These are phyloP conservation scores for Montifringilla adamsi DNA, from an alignment of 2,113 vertebrate genomes.

Conservation along the genomic window DNA sequence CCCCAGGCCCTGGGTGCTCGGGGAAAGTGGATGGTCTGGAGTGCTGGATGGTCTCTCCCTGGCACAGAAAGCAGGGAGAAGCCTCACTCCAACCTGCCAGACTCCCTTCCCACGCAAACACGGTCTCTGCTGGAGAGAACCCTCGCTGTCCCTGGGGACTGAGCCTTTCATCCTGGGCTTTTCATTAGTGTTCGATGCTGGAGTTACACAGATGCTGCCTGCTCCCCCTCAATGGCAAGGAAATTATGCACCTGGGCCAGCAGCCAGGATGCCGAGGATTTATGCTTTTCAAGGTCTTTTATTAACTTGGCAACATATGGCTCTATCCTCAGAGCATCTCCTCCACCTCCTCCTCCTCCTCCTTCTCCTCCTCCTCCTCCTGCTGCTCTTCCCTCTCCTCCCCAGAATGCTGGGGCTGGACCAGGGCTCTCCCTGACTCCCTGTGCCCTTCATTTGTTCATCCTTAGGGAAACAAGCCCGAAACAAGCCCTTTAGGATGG, in stretches of 20 bases:
- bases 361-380: background rate
- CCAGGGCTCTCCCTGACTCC: background rate
- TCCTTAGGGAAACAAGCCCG: background rate
- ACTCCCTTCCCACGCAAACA: background rate
- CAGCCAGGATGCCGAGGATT: conserved; percentile 48
- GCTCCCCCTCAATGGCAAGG: background rate
- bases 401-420: background rate
- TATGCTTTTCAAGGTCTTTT: conserved; percentile 57
- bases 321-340: conserved; percentile 30
- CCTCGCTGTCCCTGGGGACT: background rate
- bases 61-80: fast-evolving
- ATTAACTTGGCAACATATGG: conserved; percentile 62
- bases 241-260: conserved; percentile 49
- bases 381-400: background rate
- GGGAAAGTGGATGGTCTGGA: background rate
- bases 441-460: background rate
- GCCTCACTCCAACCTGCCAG: background rate
- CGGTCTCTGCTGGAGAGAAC: too few relatives aligned
- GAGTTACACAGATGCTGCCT: conserved; percentile 36
- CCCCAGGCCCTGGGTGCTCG: fast-evolving
- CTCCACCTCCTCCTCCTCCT: background rate
- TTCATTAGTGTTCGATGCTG: background rate
- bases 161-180: background rate
- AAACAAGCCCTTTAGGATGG: background rate
- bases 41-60: background rate